Evolutionary conservation across 2,888 invertebrate genomes (phyloP).

Genomic region (Globia sparganii): DNA sequence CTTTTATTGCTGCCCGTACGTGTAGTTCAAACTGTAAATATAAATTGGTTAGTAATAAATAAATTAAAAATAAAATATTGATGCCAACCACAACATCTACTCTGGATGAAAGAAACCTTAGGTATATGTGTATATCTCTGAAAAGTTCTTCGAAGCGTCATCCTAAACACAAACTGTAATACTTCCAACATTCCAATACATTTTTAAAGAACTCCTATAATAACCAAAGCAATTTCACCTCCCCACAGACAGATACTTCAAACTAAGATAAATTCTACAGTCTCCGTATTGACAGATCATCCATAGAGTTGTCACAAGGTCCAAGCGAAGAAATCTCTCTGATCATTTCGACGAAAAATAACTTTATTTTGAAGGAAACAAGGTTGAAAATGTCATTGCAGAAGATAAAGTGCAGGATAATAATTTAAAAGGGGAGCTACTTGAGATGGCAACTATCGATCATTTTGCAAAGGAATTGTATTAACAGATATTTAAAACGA

Average conservation of each 20-base stretch:
- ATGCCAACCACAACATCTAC: not conserved
- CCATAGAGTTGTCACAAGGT: slow-evolving; percentile 78
- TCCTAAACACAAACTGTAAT: not conserved
- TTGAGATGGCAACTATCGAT: slow-evolving; percentile 80
- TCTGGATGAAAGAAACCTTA: not conserved
- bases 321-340: slow-evolving; percentile 67
- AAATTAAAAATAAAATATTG: no score
- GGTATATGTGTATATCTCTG: not conserved
- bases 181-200: slow-evolving; percentile 34
- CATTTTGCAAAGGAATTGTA: slow-evolving; percentile 75
- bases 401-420: slow-evolving; percentile 68
- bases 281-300: slow-evolving; percentile 76
- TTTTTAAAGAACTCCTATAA: slow-evolving; percentile 35
- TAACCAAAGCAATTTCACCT: slow-evolving; percentile 59
- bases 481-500: slow-evolving; percentile 79
- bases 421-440: slow-evolving; percentile 76
- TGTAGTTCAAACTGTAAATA: no score
- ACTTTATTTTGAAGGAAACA: slow-evolving; percentile 51
- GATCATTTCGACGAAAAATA: slow-evolving; percentile 44
- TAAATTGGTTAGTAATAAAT: no score
- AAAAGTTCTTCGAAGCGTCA: not conserved
- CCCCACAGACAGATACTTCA: slow-evolving; percentile 53
- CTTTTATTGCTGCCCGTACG: no score
- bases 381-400: slow-evolving; percentile 57
- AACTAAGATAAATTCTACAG: slow-evolving; percentile 67